These are phyloP conservation scores for Lophura swinhoii DNA, from an alignment of 2,797 vertebrate genomes.

Conservation along the genomic window DNA sequence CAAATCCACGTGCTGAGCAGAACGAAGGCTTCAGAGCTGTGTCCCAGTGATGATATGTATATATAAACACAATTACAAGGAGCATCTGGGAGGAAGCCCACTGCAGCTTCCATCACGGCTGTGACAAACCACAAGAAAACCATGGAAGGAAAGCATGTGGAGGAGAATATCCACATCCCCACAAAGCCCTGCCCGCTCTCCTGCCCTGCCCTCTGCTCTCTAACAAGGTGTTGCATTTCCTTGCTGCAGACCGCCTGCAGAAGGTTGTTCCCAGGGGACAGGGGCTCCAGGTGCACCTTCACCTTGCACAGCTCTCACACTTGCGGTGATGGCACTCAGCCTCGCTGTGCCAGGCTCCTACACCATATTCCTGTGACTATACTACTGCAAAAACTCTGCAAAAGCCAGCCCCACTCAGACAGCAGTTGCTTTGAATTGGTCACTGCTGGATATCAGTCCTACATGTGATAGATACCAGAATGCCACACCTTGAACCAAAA, in stretches of 20 bases:
- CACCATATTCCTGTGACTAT: not conserved
- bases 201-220: not conserved
- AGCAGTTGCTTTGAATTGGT: not conserved
- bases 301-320: not conserved
- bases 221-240: not conserved
- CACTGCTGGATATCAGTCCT: not conserved
- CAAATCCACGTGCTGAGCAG: fast-evolving
- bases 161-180: not conserved
- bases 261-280: not conserved
- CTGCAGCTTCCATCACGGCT: not conserved
- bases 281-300: fast-evolving
- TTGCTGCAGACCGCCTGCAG: not conserved
- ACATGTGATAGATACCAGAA: fast-evolving
- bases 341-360: not conserved
- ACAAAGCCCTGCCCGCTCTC: not conserved
- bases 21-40: not conserved
- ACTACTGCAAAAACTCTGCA: not conserved
- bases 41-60: not conserved
- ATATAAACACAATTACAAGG: too few relatives aligned
- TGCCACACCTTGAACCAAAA: not conserved
- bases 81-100: not conserved
- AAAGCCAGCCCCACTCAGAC: not conserved
- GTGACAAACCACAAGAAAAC: not conserved
- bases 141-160: not conserved
- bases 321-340: fast-evolving